Conservation (phyloP, 2,113 vertebrate genomes). For the Numenius arquata region DNA sequence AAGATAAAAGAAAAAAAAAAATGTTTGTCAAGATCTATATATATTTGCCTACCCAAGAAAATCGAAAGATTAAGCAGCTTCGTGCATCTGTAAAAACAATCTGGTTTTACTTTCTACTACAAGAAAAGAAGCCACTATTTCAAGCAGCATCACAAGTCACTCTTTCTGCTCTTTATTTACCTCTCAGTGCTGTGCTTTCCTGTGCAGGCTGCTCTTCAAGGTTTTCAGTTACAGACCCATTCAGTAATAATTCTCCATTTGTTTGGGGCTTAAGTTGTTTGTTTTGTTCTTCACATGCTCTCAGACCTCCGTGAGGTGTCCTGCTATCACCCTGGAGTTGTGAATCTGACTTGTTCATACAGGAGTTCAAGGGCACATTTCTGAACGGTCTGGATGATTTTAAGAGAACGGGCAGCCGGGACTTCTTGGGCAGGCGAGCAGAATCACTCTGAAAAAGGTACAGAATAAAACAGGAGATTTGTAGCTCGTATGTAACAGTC, state of each 20-base stretch:
- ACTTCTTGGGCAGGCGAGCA: slow-evolving; percentile 64
- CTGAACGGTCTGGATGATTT: slow-evolving; percentile 50
- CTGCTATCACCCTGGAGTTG: slow-evolving; percentile 25
- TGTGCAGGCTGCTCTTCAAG: neutral
- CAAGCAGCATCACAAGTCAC: neutral
- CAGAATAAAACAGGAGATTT: neutral
- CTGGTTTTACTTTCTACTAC: neutral
- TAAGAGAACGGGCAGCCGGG: slow-evolving; percentile 81
- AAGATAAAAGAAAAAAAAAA: neutral
- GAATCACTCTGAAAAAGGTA: slow-evolving; percentile 63
- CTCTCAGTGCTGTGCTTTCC: slow-evolving; percentile 16
- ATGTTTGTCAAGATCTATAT: neutral
- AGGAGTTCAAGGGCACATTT: neutral
- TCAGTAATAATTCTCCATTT: slow-evolving; percentile 65
- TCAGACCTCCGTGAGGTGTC: slow-evolving; percentile 65
- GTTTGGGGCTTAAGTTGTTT: slow-evolving; percentile 40
- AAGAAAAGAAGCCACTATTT: neutral
- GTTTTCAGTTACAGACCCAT: neutral
- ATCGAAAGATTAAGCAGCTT: neutral
- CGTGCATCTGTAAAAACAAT: neutral
- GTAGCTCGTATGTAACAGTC: accelerated
- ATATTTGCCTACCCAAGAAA: neutral
- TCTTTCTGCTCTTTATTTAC: slow-evolving; percentile 40
- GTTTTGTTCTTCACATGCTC: slow-evolving; percentile 59
- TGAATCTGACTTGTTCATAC: neutral